Evolutionary conservation across 2,113 vertebrate species (phyloP).

Genomic region (Theristicus caerulescens): DNA sequence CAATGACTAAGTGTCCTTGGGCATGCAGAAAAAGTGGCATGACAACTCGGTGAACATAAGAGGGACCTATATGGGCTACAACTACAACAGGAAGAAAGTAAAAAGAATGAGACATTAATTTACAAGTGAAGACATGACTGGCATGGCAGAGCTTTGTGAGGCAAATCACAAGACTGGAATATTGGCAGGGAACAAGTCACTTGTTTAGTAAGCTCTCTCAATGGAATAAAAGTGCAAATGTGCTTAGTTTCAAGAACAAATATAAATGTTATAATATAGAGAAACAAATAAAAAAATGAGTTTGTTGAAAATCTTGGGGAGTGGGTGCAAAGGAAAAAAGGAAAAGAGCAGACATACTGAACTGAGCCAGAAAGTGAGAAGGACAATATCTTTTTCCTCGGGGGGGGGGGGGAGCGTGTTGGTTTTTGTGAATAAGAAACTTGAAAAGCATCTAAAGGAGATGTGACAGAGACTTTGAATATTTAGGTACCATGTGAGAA

Average conservation of each 20-base stretch:
- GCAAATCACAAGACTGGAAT: not conserved
- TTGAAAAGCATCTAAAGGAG: not conserved
- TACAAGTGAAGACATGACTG: not conserved
- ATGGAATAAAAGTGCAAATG: not conserved
- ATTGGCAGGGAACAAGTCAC: not conserved
- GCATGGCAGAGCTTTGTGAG: not conserved
- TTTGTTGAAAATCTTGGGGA: not conserved
- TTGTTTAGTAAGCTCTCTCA: not conserved
- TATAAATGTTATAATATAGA: not conserved
- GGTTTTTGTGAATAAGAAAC: not conserved
- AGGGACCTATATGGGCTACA: not conserved
- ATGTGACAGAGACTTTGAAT: not conserved
- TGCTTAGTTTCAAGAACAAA: not conserved
- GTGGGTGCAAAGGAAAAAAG: not conserved
- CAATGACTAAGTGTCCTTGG: not conserved
- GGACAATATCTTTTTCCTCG: not conserved
- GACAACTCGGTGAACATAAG: not conserved
- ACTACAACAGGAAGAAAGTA: not conserved
- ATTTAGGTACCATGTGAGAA: not conserved
- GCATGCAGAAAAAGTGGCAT: not conserved
- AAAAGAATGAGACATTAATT: not conserved
- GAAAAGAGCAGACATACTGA: not conserved
- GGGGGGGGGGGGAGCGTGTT: not conserved
- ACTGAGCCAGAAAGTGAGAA: not conserved
- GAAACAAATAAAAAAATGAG: fast-evolving